Percentiles rank a stretch among this genome's conserved stretches.
These are phyloP conservation scores for Actenoides hombroni DNA, from an alignment of 2,113 vertebrate species.

Conservation along the genomic window DNA sequence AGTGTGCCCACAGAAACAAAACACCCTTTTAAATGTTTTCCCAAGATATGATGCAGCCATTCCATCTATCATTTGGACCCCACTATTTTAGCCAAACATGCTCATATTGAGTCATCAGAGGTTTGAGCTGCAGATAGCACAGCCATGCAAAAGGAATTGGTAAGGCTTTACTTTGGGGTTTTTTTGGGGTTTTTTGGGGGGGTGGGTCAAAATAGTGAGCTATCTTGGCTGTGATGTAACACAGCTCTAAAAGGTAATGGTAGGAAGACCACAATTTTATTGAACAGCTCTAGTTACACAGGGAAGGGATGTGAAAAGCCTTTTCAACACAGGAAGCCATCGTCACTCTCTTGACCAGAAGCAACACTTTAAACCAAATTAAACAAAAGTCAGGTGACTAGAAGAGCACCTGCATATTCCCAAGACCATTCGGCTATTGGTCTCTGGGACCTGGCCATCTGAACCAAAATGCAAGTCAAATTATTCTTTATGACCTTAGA, in stretches of 20 bases:
- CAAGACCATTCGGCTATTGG: background rate
- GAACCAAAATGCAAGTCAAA: background rate
- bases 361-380: constrained; percentile 45
- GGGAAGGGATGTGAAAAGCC: constrained; percentile 21
- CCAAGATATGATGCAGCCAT: constrained; percentile 45
- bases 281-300: constrained; percentile 17
- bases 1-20: constrained; percentile 44
- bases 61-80: constrained; percentile 34
- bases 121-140: background rate
- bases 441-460: background rate
- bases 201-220: background rate
- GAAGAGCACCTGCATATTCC: constrained; percentile 40
- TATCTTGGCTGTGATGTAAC: background rate
- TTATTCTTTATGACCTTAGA: background rate
- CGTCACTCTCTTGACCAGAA: constrained; percentile 5
- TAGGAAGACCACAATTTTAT: background rate
- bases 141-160: background rate
- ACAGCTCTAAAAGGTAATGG: background rate
- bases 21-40: constrained; percentile 42
- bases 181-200: background rate
- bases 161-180: background rate
- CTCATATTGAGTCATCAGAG: background rate
- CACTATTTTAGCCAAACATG: background rate
- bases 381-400: constrained; percentile 28
- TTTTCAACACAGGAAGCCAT: constrained; percentile 39